Percentiles rank a stretch among this genome's conserved stretches.
Conservation (phyloP, 2,113 vertebrate species). For the Pogonocichla stellata region DNA sequence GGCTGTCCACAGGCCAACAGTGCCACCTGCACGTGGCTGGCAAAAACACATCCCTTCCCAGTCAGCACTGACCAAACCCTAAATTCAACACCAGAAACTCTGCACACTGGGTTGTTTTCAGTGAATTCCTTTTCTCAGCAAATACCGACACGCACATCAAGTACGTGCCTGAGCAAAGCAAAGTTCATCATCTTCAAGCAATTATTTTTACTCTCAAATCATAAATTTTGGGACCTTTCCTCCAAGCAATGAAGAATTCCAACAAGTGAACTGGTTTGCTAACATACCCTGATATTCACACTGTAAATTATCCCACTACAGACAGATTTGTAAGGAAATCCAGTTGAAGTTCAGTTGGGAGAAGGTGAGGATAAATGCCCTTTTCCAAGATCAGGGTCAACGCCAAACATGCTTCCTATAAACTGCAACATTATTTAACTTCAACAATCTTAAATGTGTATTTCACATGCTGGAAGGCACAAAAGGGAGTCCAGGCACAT, state of each 20-base stretch:
- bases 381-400: background rate
- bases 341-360: background rate
- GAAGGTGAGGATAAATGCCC: background rate
- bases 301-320: background rate
- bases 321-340: background rate
- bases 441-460: background rate
- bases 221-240: background rate
- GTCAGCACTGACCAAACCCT: background rate
- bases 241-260: background rate
- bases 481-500: background rate
- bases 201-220: background rate
- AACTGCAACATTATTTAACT: background rate
- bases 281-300: background rate
- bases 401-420: background rate
- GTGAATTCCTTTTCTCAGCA: background rate
- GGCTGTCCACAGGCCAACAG: background rate
- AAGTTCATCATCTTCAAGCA: background rate
- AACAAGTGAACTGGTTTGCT: background rate
- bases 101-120: fast-evolving
- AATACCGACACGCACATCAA: background rate
- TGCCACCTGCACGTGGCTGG: background rate
- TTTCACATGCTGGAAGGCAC: background rate
- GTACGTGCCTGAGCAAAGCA: background rate
- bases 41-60: background rate
- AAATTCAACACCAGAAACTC: background rate